phyloP scores from a whole-genome alignment of 2,113 vertebrate genomes.

The Montifringilla adamsi region DNA sequence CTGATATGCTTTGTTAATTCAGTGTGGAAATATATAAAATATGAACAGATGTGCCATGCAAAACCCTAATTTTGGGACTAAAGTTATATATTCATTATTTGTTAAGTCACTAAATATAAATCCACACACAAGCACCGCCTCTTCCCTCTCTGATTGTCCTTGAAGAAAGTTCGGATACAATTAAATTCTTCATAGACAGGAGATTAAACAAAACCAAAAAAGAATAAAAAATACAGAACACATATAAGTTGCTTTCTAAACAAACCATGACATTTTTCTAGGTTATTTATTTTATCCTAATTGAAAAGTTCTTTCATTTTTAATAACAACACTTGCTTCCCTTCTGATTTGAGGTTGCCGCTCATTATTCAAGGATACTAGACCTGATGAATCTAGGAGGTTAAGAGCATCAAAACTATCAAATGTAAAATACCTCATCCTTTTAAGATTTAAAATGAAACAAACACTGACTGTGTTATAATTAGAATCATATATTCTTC shows the following conservation, averaged over 20 bases:
- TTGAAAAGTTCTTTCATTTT: background rate
- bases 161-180: slow-evolving; percentile 32
- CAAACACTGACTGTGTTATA: background rate
- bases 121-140: background rate
- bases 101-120: background rate
- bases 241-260: slow-evolving; percentile 2
- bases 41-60: background rate
- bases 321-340: background rate
- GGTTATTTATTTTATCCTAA: slow-evolving; percentile 4
- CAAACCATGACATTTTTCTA: background rate
- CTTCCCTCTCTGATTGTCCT: background rate
- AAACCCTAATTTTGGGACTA: background rate
- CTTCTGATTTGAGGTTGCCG: background rate
- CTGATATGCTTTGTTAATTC: background rate
- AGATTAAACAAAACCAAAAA: slow-evolving; percentile 24
- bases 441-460: slow-evolving; percentile 11
- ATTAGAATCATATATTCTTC: background rate
- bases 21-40: background rate
- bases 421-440: background rate
- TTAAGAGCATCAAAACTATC: background rate
- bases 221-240: background rate
- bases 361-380: background rate
- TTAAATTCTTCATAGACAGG: slow-evolving; percentile 3
- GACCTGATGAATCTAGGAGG: background rate
- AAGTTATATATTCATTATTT: background rate